These are phyloP conservation scores for Ctenopoma multispine DNA, from an alignment of 2,797 vertebrate species.

Conservation along the genomic window DNA sequence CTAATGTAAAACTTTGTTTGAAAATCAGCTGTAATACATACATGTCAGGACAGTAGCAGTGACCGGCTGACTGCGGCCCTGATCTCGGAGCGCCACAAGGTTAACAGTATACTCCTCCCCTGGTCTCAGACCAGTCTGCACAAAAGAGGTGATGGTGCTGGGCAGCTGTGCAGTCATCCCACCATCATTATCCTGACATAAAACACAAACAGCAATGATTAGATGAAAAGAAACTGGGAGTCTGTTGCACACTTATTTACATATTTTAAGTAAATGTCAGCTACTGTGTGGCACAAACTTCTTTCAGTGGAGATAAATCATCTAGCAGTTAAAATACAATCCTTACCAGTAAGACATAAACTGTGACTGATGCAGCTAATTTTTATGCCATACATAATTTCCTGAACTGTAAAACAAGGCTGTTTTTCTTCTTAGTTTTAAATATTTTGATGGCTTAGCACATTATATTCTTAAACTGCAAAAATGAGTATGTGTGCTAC, in stretches of 20 bases:
- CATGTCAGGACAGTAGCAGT: conserved; percentile 90
- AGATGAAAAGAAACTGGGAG: neutral
- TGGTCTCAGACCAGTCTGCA: conserved; percentile 94
- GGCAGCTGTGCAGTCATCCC: conserved; percentile 96
- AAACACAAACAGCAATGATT: conserved; percentile 12
- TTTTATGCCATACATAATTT: conserved; percentile 5
- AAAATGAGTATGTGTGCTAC: conserved; percentile 20
- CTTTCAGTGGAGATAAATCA: conserved; percentile 11
- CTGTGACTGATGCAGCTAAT: conserved; percentile 12
- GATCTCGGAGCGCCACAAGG: conserved; percentile 93
- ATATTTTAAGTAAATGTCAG: conserved; percentile 39
- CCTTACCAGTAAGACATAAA: conserved; percentile 11
- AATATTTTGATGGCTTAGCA: conserved; percentile 33
- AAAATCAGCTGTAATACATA: conserved; percentile 64
- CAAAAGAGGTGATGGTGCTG: conserved; percentile 93
- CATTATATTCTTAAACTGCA: conserved; percentile 46
- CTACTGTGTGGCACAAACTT: neutral
- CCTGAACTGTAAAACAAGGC: neutral
- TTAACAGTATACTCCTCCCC: conserved; percentile 97
- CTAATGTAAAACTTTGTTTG: neutral
- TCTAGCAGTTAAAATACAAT: conserved; percentile 4
- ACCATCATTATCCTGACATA: conserved; percentile 93
- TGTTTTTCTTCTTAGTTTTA: conserved; percentile 9
- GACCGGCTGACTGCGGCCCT: conserved; percentile 91
- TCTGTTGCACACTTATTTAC: neutral